Evolutionary conservation across 2,888 invertebrate genomes (phyloP), one percentile per base, ranked within the genome.

Genomic region (Drosophila bunnanda): DNA sequence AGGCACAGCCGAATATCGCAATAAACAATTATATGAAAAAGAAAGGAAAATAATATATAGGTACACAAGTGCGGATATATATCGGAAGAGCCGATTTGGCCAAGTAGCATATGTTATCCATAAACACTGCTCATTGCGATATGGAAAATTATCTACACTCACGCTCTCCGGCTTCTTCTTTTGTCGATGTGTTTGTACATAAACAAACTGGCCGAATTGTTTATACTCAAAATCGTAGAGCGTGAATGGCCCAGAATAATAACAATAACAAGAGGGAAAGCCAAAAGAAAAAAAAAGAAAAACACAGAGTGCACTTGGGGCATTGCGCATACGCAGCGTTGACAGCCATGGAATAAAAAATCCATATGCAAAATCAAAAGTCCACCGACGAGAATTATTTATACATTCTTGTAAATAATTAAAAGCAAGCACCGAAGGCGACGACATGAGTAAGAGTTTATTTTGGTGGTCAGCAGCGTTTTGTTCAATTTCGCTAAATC

Each of bases 351-450:
- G 20, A 67, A 68, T 52, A 44, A 43, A 22, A 32, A 20, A 15
- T 32, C 50, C 50, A 62, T 62, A 44, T 65, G 59, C 22, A 54
- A 36, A 20, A 58, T 53, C 36, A 30, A 28, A 12, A 48, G 20
- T 41, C 44, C 36, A 69, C 34, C 67, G 32, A 34, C 73, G 44
- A 67, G n/a, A 61, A 61, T 53, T 79, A 80, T 85, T 82, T 62
- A 82, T 85, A 79, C 67, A 67, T 66, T 60, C 84, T 80, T 83
- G 83, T 86, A 86, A 80, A 84, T 86, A 83, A 84, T 83, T 86
- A 83, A 75, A 81, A 79, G 6, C 53, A 58, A 58, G 58, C 56
- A 55, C 46, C 72, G 74, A 76, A 80, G 75, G 79, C 86, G 76
- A 52, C 50, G 34, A 76, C 62, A 88, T 86, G 86, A 88, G 82